A percentile compares a stretch with the other conserved stretches of the same genome.
These are phyloP conservation scores for Drosophila azteca DNA, from an alignment of 1,140 invertebrate genomes.

Conservation along the genomic window DNA sequence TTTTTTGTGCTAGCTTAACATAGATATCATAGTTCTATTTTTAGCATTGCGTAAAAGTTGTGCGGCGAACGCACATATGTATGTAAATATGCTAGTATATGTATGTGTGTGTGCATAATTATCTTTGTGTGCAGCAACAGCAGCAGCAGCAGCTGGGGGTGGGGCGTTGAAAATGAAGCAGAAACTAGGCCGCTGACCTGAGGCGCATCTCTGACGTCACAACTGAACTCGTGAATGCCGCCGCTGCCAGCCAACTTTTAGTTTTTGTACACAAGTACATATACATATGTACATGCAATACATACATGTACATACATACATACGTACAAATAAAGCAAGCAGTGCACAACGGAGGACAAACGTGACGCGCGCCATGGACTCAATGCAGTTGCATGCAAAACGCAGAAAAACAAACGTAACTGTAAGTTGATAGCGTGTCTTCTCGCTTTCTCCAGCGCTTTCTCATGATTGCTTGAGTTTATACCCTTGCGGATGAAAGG, in stretches of 20 bases:
- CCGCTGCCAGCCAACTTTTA: slow-evolving; percentile 24
- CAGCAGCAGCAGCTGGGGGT: background rate
- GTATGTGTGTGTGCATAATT: slow-evolving; percentile 38
- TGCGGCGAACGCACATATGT: slow-evolving; percentile 24
- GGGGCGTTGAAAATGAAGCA: slow-evolving; percentile 11
- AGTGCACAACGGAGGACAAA: slow-evolving; percentile 38
- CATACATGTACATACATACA: too few relatives aligned
- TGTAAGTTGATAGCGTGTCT: slow-evolving; percentile 10
- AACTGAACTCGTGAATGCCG: slow-evolving; percentile 77
- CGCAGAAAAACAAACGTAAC: slow-evolving; percentile 11
- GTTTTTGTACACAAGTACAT: slow-evolving; percentile 17
- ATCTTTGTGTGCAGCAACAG: slow-evolving; percentile 35
- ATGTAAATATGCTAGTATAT: slow-evolving; percentile 10
- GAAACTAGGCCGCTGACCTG: slow-evolving; percentile 83
- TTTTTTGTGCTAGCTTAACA: slow-evolving; percentile 44
- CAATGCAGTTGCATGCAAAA: slow-evolving; percentile 33
- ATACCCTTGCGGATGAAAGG: too few relatives aligned
- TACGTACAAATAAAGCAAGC: background rate
- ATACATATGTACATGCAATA: too few relatives aligned
- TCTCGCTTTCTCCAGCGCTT: slow-evolving; percentile 1
- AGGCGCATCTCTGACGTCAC: slow-evolving; percentile 79
- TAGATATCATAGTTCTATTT: slow-evolving; percentile 72
- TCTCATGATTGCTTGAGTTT: background rate
- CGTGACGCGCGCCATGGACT: slow-evolving; percentile 40
- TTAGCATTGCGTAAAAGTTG: slow-evolving; percentile 67